A percentile compares a stretch with the other conserved stretches of the same genome.
These are phyloP conservation scores for Nebria brevicollis DNA, from an alignment of 2,888 invertebrate genomes.

Conservation along the genomic window DNA sequence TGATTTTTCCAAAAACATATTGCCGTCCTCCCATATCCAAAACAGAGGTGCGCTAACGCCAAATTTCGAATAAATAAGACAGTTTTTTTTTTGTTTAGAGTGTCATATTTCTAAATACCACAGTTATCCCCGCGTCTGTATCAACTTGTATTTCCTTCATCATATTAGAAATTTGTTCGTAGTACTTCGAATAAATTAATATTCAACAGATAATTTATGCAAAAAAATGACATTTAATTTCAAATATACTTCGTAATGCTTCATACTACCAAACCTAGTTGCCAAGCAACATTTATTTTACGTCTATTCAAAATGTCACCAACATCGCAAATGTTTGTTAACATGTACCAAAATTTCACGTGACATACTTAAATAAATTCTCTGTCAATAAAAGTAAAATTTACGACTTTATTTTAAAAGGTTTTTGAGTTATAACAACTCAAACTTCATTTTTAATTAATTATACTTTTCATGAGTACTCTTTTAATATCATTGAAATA, in stretches of 20 bases:
- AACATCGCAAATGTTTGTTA: neutral
- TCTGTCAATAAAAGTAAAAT: neutral
- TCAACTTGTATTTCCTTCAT: neutral
- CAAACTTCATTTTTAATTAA: neutral
- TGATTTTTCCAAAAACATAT: conserved; percentile 63
- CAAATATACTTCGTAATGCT: neutral
- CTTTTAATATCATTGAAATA: neutral
- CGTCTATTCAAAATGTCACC: neutral
- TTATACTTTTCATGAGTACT: too few species aligned
- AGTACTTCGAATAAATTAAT: neutral
- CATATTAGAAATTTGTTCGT: neutral
- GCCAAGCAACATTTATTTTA: neutral
- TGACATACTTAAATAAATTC: neutral
- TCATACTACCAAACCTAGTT: neutral
- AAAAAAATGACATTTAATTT: neutral
- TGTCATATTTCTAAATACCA: neutral
- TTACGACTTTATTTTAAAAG: neutral
- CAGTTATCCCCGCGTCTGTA: neutral
- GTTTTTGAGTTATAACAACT: neutral
- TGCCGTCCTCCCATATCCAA: conserved; percentile 19
- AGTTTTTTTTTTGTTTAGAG: neutral
- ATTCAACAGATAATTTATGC: neutral
- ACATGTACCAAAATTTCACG: neutral
- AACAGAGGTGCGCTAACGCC: neutral
- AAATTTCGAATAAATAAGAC: neutral